Evolutionary conservation across 2,113 vertebrate genomes (phyloP).

Genomic region (Quiscalus mexicanus): DNA sequence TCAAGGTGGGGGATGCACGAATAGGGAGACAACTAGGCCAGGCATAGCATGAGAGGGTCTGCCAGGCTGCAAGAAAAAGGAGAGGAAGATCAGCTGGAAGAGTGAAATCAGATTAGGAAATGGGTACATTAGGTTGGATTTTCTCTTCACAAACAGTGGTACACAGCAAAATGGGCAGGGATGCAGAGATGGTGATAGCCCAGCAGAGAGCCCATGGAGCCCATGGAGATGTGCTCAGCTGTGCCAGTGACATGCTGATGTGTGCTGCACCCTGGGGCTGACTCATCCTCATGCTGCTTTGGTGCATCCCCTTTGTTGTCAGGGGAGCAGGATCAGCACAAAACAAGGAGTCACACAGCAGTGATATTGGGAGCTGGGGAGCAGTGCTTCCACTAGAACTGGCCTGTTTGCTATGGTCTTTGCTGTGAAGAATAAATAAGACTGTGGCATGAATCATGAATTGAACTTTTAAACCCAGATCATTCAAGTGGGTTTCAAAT

Average conservation of each 20-base stretch:
- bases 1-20: not conserved
- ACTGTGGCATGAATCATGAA: not conserved
- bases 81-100: not conserved
- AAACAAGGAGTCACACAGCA: not conserved
- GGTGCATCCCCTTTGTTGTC: not conserved
- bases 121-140: not conserved
- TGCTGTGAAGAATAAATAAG: not conserved
- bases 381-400: not conserved
- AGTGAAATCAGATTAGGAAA: not conserved
- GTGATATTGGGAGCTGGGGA: not conserved
- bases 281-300: not conserved
- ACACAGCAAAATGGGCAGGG: not conserved
- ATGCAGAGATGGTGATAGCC: not conserved
- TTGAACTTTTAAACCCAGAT: slow-evolving; percentile 52
- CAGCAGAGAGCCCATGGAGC: not conserved
- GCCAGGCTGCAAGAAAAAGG: not conserved
- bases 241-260: not conserved
- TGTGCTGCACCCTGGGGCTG: not conserved
- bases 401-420: not conserved
- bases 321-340: slow-evolving; percentile 21
- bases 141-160: not conserved
- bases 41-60: not conserved
- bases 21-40: rapidly evolving
- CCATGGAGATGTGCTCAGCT: not conserved
- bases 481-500: not conserved